These are phyloP conservation scores for Lasioglossum pauxillum DNA, from an alignment of 2,888 invertebrate species.

Conservation along the genomic window DNA sequence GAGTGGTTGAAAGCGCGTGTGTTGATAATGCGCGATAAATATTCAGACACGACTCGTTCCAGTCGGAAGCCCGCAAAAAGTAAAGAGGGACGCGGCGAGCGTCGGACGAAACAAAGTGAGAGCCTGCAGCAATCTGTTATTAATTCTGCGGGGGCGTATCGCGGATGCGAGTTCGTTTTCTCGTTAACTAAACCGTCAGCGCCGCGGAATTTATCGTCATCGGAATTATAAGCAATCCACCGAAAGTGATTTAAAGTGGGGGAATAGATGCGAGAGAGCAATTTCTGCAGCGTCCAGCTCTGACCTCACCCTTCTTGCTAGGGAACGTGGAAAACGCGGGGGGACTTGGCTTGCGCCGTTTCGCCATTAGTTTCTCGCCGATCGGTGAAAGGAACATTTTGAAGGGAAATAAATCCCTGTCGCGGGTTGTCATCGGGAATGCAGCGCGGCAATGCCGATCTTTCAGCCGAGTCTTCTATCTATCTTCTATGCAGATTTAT, in stretches of 20 bases:
- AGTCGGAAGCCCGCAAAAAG: background rate
- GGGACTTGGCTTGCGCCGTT: slow-evolving; percentile 20
- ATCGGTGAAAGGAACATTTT: slow-evolving; percentile 44
- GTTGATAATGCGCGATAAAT: slow-evolving; percentile 25
- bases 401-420: slow-evolving; percentile 51
- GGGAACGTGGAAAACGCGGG: slow-evolving; percentile 18
- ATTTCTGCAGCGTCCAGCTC: slow-evolving; percentile 34
- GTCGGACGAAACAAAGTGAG: slow-evolving; percentile 18
- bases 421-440: slow-evolving; percentile 29
- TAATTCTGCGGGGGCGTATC: slow-evolving; percentile 37
- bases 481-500: background rate
- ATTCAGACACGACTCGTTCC: slow-evolving; percentile 5
- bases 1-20: background rate
- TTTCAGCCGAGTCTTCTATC: slow-evolving; percentile 5
- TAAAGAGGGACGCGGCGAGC: background rate
- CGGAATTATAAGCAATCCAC: slow-evolving; percentile 56
- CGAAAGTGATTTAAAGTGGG: slow-evolving; percentile 53
- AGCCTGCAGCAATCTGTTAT: slow-evolving; percentile 44
- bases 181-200: slow-evolving; percentile 60
- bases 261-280: slow-evolving; percentile 49
- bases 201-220: slow-evolving; percentile 43
- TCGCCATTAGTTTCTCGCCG: slow-evolving; percentile 35
- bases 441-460: slow-evolving; percentile 26
- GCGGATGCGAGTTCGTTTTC: slow-evolving; percentile 47
- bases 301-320: background rate